Evolutionary conservation across 2,113 vertebrate genomes (phyloP).

Genomic region (Siniperca knerii): DNA sequence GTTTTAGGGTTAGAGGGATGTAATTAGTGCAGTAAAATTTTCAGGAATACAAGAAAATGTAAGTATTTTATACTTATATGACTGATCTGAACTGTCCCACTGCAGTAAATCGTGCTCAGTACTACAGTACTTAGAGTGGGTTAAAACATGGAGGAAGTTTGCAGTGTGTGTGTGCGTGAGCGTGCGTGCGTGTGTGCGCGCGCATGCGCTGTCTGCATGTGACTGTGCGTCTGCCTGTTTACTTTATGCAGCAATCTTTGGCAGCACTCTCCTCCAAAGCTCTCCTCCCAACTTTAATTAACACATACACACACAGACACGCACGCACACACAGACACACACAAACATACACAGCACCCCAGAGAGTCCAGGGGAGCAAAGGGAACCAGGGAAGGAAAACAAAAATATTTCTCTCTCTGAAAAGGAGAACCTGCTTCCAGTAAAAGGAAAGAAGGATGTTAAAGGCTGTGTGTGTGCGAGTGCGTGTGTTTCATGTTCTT

Average conservation of each 20-base stretch:
- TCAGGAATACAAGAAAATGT: background rate
- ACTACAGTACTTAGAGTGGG: background rate
- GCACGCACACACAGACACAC: conserved; percentile 20
- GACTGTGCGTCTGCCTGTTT: conserved; percentile 62
- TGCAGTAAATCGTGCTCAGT: conserved; percentile 1
- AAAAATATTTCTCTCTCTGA: conserved; percentile 68
- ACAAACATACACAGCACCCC: conserved; percentile 49
- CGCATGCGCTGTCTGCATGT: conserved; percentile 44
- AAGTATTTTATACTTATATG: background rate
- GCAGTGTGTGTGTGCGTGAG: conserved; percentile 1
- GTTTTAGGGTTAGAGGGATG: background rate
- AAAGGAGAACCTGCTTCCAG: conserved; percentile 69
- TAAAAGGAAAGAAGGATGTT: conserved; percentile 39
- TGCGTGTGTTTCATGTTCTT: conserved; percentile 16
- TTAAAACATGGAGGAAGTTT: conserved; percentile 10
- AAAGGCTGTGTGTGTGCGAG: conserved; percentile 33
- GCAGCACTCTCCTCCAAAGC: conserved; percentile 61
- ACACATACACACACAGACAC: conserved; percentile 34
- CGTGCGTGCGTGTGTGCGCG: conserved; percentile 4
- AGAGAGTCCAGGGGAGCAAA: conserved; percentile 60
- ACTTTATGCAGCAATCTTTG: conserved; percentile 71
- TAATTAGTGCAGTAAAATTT: background rate
- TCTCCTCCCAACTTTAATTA: conserved; percentile 81
- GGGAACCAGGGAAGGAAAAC: conserved; percentile 60
- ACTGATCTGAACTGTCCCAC: conserved; percentile 1